Evolutionary conservation across 2,888 invertebrate genomes (phyloP).

Genomic region (Autographa gamma): DNA sequence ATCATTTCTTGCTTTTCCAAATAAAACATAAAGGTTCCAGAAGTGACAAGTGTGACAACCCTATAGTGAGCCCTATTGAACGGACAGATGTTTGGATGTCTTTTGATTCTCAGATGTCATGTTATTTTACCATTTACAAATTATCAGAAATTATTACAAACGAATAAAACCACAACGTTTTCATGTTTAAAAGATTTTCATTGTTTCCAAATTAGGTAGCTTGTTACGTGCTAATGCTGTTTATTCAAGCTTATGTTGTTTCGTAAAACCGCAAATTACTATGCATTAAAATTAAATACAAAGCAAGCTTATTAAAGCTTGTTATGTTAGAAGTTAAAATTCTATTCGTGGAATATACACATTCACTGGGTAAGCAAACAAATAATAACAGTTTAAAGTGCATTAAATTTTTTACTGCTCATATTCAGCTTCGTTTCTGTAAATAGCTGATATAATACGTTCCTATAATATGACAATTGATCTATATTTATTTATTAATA

Average conservation of each 20-base stretch:
- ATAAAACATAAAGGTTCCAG: no score
- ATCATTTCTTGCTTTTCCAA: no score
- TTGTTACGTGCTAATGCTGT: conserved; percentile 17
- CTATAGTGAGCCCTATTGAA: conserved; percentile 21
- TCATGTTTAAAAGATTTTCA: conserved; percentile 22
- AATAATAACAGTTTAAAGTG: background rate
- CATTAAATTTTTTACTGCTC: background rate
- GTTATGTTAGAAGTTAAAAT: background rate
- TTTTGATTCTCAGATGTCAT: conserved; percentile 39
- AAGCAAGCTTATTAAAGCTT: background rate
- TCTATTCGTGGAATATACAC: background rate
- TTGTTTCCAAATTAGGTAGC: conserved; percentile 7
- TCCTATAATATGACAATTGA: no score
- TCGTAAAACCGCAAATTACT: conserved; percentile 3
- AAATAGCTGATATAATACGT: no score
- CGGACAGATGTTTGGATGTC: conserved; percentile 36
- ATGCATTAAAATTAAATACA: background rate
- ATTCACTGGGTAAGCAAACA: background rate
- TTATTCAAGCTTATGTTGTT: conserved; percentile 21
- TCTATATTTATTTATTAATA: no score
- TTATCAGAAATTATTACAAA: conserved; percentile 37
- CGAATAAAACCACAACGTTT: conserved; percentile 15
- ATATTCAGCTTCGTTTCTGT: no score
- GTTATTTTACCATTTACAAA: conserved; percentile 49
- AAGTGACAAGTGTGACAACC: conserved; percentile 14